Evolutionary conservation across 1,140 invertebrate genomes (phyloP), one percentile per base, ranked within the genome.

Genomic region (Stegodyphus dumicola): DNA sequence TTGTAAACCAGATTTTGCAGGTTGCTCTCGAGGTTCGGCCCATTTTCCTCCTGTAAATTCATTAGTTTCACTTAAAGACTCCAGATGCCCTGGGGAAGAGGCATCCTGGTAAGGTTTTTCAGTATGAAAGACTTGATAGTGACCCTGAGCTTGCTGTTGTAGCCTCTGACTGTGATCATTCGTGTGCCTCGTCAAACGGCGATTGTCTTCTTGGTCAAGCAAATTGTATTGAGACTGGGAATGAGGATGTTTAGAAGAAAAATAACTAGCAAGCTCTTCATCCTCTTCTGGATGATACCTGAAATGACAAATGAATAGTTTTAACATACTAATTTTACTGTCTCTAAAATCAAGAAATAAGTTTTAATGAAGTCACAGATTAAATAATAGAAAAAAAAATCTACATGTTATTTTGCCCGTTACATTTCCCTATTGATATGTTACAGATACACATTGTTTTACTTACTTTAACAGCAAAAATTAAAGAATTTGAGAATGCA

Each of bases 241-340:
- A 48, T 80, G 78, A 51, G 76, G 65, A 73, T 80, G 81, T 17
- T 51, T 18, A 11, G 87, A 66, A 70, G 83, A 80, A 66, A 87
- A 87, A 70, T 87, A 87, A 73, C 87, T 17, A 51, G 87, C 71
- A 33, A 87, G 53, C 18, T 87, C 87, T 48, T 86, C 87, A 69
- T 87, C 85, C 13, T 85, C 87, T 33, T 86, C 87, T 33, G 66
- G 67, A 78, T 70, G 84, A 18, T 51, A 73, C 49, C 84, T 85
- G 53, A 52, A 77, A 48, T 9, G 51, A 13, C 6, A 49, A 73
- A 73, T 60, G 33, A 1, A 33, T 33, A 33, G 33, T 33, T 33
- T 33, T 1, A 33, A 33, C 33, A 33, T 33, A 33, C 33, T 33
- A 33, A 33, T 33, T 33, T 33, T 33, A 33, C 3, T 33, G 3